Conservation (phyloP, 2,113 vertebrate species). For the Pelodiscus sinensis region DNA sequence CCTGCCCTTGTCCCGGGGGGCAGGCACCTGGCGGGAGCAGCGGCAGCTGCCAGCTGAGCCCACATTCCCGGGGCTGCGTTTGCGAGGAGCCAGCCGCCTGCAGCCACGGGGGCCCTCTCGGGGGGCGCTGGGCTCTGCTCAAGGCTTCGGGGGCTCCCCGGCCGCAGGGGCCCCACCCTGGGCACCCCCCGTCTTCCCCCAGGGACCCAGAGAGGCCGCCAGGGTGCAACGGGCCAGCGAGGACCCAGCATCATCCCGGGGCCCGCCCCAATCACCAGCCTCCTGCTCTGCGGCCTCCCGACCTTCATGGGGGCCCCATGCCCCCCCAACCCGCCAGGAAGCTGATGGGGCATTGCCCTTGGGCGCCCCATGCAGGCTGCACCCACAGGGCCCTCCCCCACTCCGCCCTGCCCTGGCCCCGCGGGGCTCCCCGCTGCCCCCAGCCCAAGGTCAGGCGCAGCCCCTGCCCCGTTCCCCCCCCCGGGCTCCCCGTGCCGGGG, state of each 20-base stretch:
- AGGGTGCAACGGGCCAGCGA: background rate
- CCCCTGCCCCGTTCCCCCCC: background rate
- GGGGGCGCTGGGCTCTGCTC: too few species aligned
- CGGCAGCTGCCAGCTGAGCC: background rate
- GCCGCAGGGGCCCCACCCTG: background rate
- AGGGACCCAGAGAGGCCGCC: conserved; percentile 9
- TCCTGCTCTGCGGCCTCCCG: background rate
- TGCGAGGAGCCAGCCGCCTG: conserved; percentile 42
- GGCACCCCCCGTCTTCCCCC: background rate
- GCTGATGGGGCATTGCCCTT: background rate
- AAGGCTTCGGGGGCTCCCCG: too few species aligned
- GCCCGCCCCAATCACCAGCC: too few species aligned
- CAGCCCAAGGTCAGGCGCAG: background rate
- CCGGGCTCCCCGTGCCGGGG: fast-evolving
- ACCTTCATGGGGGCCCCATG: background rate
- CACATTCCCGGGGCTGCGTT: conserved; percentile 19
- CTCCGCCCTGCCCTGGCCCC: background rate
- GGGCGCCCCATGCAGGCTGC: background rate
- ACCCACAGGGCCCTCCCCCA: background rate
- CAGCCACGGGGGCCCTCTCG: background rate
- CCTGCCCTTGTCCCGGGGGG: background rate
- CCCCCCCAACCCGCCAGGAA: background rate
- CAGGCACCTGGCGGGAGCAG: background rate
- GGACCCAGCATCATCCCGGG: background rate
- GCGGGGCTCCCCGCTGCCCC: background rate